Evolutionary conservation across 1,140 invertebrate genomes (phyloP), one percentile per base, ranked within the genome.

Genomic region (Mesaphorura yosii): DNA sequence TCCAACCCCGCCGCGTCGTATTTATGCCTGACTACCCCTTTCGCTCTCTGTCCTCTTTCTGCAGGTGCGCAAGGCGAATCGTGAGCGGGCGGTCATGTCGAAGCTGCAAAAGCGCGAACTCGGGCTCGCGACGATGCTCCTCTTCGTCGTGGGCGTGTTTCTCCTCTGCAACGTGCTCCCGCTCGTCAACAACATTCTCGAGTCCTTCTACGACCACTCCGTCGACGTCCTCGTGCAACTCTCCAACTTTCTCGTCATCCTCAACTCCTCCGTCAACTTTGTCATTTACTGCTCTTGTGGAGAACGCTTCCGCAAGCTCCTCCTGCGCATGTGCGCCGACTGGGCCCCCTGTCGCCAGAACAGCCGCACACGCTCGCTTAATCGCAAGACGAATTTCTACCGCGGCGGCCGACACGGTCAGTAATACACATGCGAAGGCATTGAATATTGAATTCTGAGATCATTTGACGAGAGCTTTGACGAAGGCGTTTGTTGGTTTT

Each of bases 81-180:
- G 77, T 19, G 86, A 90, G 66, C 76, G 88, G 0, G 83, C 59
- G 39, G 55, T 60, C 17, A 61, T 64, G 51, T 86, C 84, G 0
- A 75, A 83, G 22, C 77, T 83, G 20, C 86, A 91, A 65, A 78
- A 82, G 48, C 78, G 87, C 22, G 89, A 93, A 67, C 88, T 93
- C 41, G 85, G 86, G 0, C 70, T 92, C 41, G 87, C 91, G 15
- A 88, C 88, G 27, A 96, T 97, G 89, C 70, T 97, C 27, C 77
- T 95, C 2, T 88, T 86, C 60, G 88, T 97, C 2, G 91, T 97
- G 0, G 78, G 89, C 3, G 89, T 95, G 1, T 95, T 95, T 70
- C 84, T 95, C 63, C 73, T 87, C n/a, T 93, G 91, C 67, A 94
- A 96, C 72, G 78, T 94, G 28, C 75, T 93, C 29, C 86, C 91